Conservation (phyloP, 2,113 vertebrate genomes). For the mouse (Mus musculus) region DNA sequence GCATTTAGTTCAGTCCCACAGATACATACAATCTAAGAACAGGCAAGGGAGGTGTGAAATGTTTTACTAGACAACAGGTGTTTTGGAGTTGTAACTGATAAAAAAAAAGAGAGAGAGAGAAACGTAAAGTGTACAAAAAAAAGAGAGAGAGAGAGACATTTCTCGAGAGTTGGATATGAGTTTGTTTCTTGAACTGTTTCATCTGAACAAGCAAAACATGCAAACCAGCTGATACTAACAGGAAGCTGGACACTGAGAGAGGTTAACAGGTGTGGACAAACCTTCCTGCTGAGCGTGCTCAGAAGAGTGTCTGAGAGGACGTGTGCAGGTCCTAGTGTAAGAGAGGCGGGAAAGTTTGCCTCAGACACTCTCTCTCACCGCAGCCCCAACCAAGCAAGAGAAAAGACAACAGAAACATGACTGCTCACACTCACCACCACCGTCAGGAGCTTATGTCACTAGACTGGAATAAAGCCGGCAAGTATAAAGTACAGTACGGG, state of each 20-base stretch:
- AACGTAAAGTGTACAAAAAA: constrained; percentile 84
- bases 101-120: constrained; percentile 82
- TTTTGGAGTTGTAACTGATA: constrained; percentile 88
- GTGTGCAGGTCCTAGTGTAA: constrained; percentile 93
- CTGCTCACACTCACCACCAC: constrained; percentile 91
- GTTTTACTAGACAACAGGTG: constrained; percentile 90
- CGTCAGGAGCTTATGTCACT: constrained; percentile 87
- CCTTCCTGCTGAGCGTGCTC: constrained; percentile 93
- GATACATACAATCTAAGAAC: constrained; percentile 91
- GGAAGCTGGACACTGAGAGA: constrained; percentile 91
- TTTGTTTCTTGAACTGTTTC: constrained; percentile 89
- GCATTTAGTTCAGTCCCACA: constrained; percentile 92
- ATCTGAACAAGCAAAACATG: constrained; percentile 93
- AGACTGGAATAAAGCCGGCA: constrained; percentile 87
- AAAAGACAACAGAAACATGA: constrained; percentile 93
- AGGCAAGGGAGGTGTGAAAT: constrained; percentile 91
- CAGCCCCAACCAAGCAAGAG: constrained; percentile 93
- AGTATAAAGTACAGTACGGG: constrained; percentile 90
- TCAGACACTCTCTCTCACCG: constrained; percentile 93
- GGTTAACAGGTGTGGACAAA: constrained; percentile 93
- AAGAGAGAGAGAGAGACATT: constrained; percentile 88
- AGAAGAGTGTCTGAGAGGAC: constrained; percentile 93
- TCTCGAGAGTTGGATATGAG: constrained; percentile 89
- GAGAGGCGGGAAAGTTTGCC: constrained; percentile 91
- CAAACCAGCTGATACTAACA: constrained; percentile 92